Evolutionary conservation across 2,113 vertebrate genomes (phyloP).

Genomic region (Oostethus manadensis): DNA sequence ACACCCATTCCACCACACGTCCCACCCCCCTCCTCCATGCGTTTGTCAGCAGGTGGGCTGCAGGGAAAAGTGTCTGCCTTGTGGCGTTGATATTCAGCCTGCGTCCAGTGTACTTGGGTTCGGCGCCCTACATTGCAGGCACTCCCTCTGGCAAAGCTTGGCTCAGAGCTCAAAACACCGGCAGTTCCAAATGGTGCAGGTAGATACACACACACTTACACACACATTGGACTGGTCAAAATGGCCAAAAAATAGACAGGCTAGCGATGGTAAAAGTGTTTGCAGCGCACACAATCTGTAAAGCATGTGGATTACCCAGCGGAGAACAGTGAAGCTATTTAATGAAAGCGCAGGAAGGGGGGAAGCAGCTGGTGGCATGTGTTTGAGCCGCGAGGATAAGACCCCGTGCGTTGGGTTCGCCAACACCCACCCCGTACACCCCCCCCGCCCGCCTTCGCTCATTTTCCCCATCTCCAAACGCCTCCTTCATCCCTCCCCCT

Average conservation of each 20-base stretch:
- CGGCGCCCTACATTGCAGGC: constrained; percentile 78
- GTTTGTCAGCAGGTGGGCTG: constrained; percentile 76
- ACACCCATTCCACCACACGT: background rate
- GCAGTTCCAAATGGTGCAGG: constrained; percentile 66
- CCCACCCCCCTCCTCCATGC: constrained; percentile 41
- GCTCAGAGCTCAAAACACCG: constrained; percentile 65
- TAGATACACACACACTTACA: constrained; percentile 49
- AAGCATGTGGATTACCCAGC: constrained; percentile 69
- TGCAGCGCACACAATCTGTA: constrained; percentile 56
- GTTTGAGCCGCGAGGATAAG: constrained; percentile 79
- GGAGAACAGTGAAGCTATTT: constrained; percentile 68
- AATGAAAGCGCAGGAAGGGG: constrained; percentile 77
- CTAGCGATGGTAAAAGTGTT: constrained; percentile 43
- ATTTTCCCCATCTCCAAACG: constrained; percentile 49
- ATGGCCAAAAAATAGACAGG: constrained; percentile 34
- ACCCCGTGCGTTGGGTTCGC: constrained; percentile 71
- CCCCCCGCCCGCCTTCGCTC: constrained; percentile 41
- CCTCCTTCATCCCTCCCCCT: constrained; percentile 46
- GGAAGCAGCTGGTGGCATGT: constrained; percentile 80
- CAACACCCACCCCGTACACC: constrained; percentile 52
- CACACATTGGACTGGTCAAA: constrained; percentile 36
- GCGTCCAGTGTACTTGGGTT: constrained; percentile 65
- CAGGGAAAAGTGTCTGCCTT: constrained; percentile 67
- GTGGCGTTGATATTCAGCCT: constrained; percentile 76
- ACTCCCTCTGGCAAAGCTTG: constrained; percentile 73